These are phyloP conservation scores for Pseudococcus viburni DNA, from an alignment of 2,888 invertebrate species.

Conservation along the genomic window DNA sequence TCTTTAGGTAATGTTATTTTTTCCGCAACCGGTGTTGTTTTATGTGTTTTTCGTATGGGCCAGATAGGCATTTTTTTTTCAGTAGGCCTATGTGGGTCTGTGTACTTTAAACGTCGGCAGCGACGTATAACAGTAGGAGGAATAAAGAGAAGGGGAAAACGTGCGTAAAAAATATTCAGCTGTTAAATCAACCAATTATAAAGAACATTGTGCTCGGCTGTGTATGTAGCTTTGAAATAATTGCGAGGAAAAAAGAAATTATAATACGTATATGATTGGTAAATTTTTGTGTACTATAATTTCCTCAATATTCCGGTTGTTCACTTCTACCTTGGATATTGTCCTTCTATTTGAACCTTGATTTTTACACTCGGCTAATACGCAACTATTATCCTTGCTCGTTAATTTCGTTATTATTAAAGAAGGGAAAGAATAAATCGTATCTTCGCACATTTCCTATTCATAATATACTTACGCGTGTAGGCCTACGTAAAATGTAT, in stretches of 20 bases:
- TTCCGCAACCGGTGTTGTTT: slow-evolving; percentile 6
- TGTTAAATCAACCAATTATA: slow-evolving; percentile 28
- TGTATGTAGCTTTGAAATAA: slow-evolving; percentile 22
- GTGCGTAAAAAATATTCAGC: not conserved
- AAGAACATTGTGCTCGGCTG: not conserved
- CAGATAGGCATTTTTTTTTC: not conserved
- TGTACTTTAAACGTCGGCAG: not conserved
- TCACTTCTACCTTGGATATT: slow-evolving; percentile 39
- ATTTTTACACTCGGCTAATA: slow-evolving; percentile 39
- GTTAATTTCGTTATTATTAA: slow-evolving; percentile 39
- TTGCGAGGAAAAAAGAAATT: slow-evolving; percentile 48
- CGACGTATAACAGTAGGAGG: not conserved
- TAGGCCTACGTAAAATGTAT: not conserved
- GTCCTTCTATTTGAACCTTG: slow-evolving; percentile 34
- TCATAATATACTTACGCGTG: not conserved
- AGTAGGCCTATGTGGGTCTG: not conserved
- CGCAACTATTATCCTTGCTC: slow-evolving; percentile 39
- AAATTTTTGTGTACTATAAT: slow-evolving; percentile 47
- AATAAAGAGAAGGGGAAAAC: not conserved
- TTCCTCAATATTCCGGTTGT: slow-evolving; percentile 53
- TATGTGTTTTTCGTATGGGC: not conserved
- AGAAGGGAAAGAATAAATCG: slow-evolving; percentile 33
- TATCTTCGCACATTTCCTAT: slow-evolving; percentile 31
- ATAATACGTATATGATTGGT: slow-evolving; percentile 27
- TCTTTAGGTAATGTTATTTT: slow-evolving; percentile 32